phyloP scores from a whole-genome alignment of 2,888 invertebrate genomes.

The Tuta absoluta region DNA sequence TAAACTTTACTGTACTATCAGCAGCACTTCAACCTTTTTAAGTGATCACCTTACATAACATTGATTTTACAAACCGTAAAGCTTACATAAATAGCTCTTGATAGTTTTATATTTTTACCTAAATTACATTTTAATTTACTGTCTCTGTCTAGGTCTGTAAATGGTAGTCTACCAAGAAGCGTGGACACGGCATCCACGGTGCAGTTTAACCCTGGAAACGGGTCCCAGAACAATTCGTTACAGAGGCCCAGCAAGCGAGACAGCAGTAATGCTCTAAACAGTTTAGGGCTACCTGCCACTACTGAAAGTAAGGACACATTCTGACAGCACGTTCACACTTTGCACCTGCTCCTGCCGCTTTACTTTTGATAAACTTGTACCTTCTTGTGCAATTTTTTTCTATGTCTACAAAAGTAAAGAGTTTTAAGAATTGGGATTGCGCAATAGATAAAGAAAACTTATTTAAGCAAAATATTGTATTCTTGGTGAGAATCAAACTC shows the following conservation, averaged over 20 bases:
- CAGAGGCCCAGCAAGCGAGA: constrained; percentile 66
- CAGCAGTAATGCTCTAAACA: constrained; percentile 67
- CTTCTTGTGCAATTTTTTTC: too few species aligned
- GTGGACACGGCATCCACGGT: constrained; percentile 68
- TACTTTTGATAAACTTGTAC: background rate
- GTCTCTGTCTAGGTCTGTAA: constrained; percentile 58
- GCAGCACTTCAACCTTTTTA: too few species aligned
- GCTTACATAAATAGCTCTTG: too few species aligned
- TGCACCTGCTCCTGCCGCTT: background rate
- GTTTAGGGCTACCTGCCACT: constrained; percentile 63
- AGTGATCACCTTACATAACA: too few species aligned
- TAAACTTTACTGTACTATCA: too few species aligned
- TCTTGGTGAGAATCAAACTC: background rate
- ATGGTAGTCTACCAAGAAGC: constrained; percentile 72
- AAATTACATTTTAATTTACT: background rate
- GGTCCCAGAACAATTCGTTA: constrained; percentile 71
- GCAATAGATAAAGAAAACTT: too few species aligned
- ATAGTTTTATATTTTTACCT: background rate
- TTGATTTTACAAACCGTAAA: too few species aligned
- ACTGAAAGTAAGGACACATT: constrained; percentile 54
- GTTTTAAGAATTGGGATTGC: too few species aligned
- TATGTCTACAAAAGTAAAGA: too few species aligned
- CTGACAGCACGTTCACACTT: background rate
- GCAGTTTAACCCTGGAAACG: constrained; percentile 63
- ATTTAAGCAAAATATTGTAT: too few species aligned